Base-by-base conservation (phyloP, 2,888 invertebrate genomes). In the Eristalis tenax region DNA sequence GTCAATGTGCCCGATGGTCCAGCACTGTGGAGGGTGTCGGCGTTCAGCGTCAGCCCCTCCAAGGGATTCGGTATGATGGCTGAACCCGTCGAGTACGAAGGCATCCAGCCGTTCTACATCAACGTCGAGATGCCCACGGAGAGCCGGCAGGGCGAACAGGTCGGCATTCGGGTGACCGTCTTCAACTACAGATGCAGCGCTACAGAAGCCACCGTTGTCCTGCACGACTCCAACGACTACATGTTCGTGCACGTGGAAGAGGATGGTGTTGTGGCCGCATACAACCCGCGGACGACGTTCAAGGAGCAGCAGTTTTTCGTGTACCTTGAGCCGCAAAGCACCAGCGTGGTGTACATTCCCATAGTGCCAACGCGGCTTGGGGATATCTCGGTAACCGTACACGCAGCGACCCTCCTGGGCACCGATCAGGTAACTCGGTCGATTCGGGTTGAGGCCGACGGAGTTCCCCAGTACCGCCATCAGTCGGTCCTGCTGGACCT, bases 251-350 rank as follows among this genome's bases (percentile, higher is more conserved):
- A 97, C 90, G 97, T 98, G n/a, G 97, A 97, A 92, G 95, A 96
- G 90, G 95, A 96, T 90, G 97, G 97, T 63, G 95, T 96, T 74
- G 96, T 96, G 0, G 0, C 79, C 1, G 97, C 98, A 0, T 98
- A 98, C 93, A 96, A 95, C 91, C 98, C 98, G 0, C 94, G 96
- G 88, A 97, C 97, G 6, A 96, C 97, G 3, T 96, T 95, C 92
- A 98, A 98, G 87, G 98, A 98, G 93, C 97, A 98, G 93, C 98
- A 98, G 93, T 98, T 98, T 93, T 96, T 98, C 93, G 95, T 98
- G 90, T 97, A 96, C 94, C 96, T 97, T 61, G 91, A 93, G 85
- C 94, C 96, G 0, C 97, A 97, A 90, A 96, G 96, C 91, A 96
- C 96, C 0, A 94, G 95, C 78, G 95, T 97, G 64, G 97, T 98